Conservation (phyloP, 2,888 invertebrate genomes). For the Epinotia brunnichana region DNA sequence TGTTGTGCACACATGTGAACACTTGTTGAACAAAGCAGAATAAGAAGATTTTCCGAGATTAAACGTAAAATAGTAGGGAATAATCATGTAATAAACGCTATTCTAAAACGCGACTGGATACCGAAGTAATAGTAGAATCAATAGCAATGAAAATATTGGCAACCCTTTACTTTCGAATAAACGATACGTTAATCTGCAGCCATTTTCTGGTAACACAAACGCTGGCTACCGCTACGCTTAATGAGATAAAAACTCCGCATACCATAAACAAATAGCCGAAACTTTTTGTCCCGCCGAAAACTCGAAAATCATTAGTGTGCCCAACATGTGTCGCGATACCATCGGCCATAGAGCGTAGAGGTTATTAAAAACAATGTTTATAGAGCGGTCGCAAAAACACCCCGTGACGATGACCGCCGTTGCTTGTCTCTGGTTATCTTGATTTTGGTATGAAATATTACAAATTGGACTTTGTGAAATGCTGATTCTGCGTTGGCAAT, state of each 20-base stretch:
- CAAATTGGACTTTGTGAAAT: conserved; percentile 30
- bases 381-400: conserved; percentile 58
- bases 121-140: too few relatives aligned
- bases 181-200: not conserved
- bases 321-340: conserved; percentile 77
- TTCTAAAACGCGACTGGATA: too few relatives aligned
- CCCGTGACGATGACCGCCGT: conserved; percentile 43
- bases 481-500: not conserved
- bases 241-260: not conserved
- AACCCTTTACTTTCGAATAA: too few relatives aligned
- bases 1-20: too few relatives aligned
- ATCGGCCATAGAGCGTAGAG: conserved; percentile 55
- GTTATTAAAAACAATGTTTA: conserved; percentile 73
- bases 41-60: too few relatives aligned
- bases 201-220: not conserved
- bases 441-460: conserved; percentile 38
- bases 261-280: conserved; percentile 33
- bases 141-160: too few relatives aligned
- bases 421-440: conserved; percentile 37
- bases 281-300: conserved; percentile 58
- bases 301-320: conserved; percentile 70
- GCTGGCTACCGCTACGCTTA: not conserved
- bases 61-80: too few relatives aligned
- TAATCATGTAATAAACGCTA: too few relatives aligned
- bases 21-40: too few relatives aligned